phyloP scores from a whole-genome alignment of 2,888 invertebrate genomes.

The Eilema caniola region DNA sequence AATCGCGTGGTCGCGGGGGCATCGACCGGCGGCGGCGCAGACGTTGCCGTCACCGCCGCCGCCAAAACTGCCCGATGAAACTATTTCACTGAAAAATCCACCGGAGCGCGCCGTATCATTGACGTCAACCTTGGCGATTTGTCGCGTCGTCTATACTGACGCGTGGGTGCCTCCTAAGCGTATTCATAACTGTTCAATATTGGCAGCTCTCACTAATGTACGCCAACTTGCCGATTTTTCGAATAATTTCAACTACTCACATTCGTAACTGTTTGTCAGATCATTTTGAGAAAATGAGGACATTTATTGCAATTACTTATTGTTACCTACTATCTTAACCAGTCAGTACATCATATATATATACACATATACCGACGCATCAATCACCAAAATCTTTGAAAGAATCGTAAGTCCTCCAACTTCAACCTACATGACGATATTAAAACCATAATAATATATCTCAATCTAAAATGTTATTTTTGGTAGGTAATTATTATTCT shows the following conservation, averaged over 20 bases:
- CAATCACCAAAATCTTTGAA: neutral
- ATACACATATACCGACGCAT: neutral
- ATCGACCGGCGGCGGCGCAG: slow-evolving; percentile 83
- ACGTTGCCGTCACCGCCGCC: slow-evolving; percentile 82
- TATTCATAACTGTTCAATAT: slow-evolving; percentile 80
- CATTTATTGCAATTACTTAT: slow-evolving; percentile 31
- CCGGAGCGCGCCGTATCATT: slow-evolving; percentile 79
- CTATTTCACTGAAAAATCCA: slow-evolving; percentile 85
- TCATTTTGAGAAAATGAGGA: slow-evolving; percentile 40
- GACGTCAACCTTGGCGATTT: slow-evolving; percentile 83
- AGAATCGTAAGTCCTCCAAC: neutral
- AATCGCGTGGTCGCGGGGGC: slow-evolving; percentile 82
- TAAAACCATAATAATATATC: neutral
- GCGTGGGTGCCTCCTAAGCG: slow-evolving; percentile 79
- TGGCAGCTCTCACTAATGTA: slow-evolving; percentile 73
- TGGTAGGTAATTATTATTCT: neutral
- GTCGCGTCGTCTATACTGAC: slow-evolving; percentile 80
- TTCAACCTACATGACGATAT: neutral
- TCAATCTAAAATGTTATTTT: slow-evolving; percentile 1
- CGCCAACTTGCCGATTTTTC: slow-evolving; percentile 48
- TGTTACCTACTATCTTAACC: slow-evolving; percentile 20
- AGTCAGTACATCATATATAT: slow-evolving; percentile 5
- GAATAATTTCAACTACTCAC: slow-evolving; percentile 52
- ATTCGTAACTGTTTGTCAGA: slow-evolving; percentile 51
- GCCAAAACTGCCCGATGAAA: slow-evolving; percentile 76